Evolutionary conservation across 2,797 vertebrate genomes (phyloP).

Genomic region (Galago senegalensis): DNA sequence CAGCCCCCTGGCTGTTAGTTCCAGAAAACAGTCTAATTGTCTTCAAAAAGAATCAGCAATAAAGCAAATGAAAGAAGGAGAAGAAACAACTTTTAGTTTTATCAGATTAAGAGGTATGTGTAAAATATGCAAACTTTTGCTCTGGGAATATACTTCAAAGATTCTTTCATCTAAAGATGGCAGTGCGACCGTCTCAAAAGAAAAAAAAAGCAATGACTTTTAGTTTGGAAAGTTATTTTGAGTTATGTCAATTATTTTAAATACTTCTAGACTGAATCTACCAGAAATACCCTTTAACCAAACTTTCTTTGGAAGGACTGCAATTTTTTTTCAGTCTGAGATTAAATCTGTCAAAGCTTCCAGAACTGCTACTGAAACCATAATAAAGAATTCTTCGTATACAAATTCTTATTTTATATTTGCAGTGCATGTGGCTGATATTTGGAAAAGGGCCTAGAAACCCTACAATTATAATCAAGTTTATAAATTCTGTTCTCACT

Average conservation of each 20-base stretch:
- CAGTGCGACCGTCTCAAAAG: not conserved
- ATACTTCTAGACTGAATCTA: not conserved
- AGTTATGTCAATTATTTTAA: slow-evolving; percentile 65
- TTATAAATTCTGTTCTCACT: slow-evolving; percentile 89
- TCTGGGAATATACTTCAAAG: not conserved
- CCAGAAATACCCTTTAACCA: slow-evolving; percentile 35
- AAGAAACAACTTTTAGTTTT: slow-evolving; percentile 5
- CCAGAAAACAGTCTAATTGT: not conserved
- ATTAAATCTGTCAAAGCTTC: slow-evolving; percentile 70
- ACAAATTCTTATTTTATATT: slow-evolving; percentile 80
- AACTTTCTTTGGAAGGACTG: slow-evolving; percentile 36
- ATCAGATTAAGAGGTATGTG: not conserved
- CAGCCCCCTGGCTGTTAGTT: not conserved
- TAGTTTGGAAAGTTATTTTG: slow-evolving; percentile 71
- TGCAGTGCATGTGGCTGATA: slow-evolving; percentile 80
- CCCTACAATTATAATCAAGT: slow-evolving; percentile 90
- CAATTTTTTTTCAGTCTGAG: slow-evolving; percentile 58
- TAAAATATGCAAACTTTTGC: not conserved
- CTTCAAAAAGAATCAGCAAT: not conserved
- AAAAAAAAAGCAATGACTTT: slow-evolving; percentile 1
- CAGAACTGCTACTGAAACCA: slow-evolving; percentile 81
- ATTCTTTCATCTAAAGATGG: slow-evolving; percentile 24
- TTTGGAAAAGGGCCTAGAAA: slow-evolving; percentile 87
- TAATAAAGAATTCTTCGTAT: slow-evolving; percentile 76
- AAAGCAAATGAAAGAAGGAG: slow-evolving; percentile 5